phyloP scores from a whole-genome alignment of 2,797 vertebrate genomes.

The Hydrolagus colliei region DNA sequence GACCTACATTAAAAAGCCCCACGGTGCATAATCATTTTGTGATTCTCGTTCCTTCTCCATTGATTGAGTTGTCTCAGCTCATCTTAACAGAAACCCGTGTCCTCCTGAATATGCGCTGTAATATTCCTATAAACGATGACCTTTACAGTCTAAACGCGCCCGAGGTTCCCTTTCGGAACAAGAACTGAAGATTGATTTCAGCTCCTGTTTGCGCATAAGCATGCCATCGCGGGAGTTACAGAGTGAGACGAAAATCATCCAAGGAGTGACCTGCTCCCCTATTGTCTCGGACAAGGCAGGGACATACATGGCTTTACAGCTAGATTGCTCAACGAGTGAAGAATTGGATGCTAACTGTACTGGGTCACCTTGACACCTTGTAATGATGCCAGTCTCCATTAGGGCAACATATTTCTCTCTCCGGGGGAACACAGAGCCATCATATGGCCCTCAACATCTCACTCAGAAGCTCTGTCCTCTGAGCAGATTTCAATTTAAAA shows the following conservation, averaged over 20 bases:
- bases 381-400: conserved; percentile 24
- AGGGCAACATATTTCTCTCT: conserved; percentile 26
- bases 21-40: background rate
- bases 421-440: conserved; percentile 13
- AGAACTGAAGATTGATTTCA: background rate
- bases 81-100: background rate
- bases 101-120: background rate
- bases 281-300: background rate
- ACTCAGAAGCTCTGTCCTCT: background rate
- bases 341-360: conserved; percentile 4
- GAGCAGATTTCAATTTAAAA: background rate
- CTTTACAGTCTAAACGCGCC: background rate
- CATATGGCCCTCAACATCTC: conserved; percentile 14
- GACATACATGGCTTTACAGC: too few species aligned
- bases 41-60: background rate
- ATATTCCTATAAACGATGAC: background rate
- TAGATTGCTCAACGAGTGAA: conserved; percentile 2
- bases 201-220: background rate
- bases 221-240: background rate
- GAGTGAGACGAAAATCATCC: background rate
- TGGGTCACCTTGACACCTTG: conserved; percentile 26
- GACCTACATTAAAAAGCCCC: too few species aligned
- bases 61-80: background rate
- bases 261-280: too few species aligned
- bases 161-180: background rate